Evolutionary conservation across 2,888 invertebrate genomes (phyloP), one percentile per base, ranked within the genome.

Genomic region (Hanleya hanleyi): DNA sequence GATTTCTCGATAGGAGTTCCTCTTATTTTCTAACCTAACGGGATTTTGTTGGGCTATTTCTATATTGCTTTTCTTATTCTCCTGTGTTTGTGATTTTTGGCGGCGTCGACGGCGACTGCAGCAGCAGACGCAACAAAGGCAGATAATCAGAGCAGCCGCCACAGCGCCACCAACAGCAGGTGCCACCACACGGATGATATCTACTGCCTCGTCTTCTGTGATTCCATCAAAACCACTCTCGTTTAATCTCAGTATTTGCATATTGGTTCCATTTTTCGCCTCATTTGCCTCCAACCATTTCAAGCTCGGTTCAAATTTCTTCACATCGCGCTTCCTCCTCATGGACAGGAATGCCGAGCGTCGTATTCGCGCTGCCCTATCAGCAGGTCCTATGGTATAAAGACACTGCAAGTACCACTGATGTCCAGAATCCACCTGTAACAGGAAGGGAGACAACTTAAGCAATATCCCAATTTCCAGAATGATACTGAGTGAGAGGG

Each of bases 371-470:
- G 74, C 76, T 18, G 78, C 78, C 32, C 76, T 75, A 67, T 83
- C 81, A 4, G 85, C 75, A 22, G 86, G 81, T 26, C 83, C 84
- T 50, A 90, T 89, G n/a, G 83, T 79, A 74, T 89, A 90, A 5
- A 89, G 77, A 15, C 91, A 89, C 78, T 91, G 91, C 6, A 91
- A 77, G 75, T 88, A 90, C 91, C 91, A 91, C 74, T 89, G 89
- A 71, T 89, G 86, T 7, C 89, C 90, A 22, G 90, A 85, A 61
- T 86, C 87, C 36, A 90, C 84, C 87, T 90, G 79, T 12, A 78
- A 73, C 50, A 51, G 41, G 66, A 66, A 69, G 50, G 61, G n/a
- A n/a, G n/a, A n/a, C n/a, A n/a, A n/a, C n/a, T n/a, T n/a, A n/a
- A n/a, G n/a, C n/a, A n/a, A n/a, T n/a, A n/a, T n/a, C n/a, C n/a